These are phyloP conservation scores for Agrochola litura DNA, from an alignment of 2,888 invertebrate species.

Conservation along the genomic window DNA sequence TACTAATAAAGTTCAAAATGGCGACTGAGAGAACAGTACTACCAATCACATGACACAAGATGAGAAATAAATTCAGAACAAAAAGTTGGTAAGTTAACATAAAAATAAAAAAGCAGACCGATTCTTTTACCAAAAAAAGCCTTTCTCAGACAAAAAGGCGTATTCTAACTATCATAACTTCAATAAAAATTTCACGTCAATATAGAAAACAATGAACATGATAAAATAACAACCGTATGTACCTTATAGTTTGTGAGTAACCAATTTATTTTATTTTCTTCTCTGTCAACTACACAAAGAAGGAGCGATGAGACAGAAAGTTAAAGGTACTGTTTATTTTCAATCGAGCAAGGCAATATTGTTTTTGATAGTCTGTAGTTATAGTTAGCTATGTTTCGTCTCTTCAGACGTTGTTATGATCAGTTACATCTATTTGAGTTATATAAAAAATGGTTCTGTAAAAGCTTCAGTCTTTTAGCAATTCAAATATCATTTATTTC, in stretches of 20 bases:
- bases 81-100: neutral
- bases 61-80: neutral
- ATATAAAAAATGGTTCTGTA: neutral
- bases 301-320: conserved; percentile 24
- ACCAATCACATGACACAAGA: no score
- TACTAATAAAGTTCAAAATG: no score
- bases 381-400: neutral
- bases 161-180: conserved; percentile 29
- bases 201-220: conserved; percentile 43
- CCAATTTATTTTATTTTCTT: conserved; percentile 51
- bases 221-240: conserved; percentile 17
- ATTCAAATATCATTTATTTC: neutral
- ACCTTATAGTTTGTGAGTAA: conserved; percentile 16
- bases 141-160: neutral
- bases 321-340: conserved; percentile 44
- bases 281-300: conserved; percentile 50
- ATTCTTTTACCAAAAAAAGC: neutral
- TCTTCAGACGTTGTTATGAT: neutral
- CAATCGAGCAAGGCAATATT: neutral
- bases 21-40: no score
- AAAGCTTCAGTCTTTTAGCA: neutral
- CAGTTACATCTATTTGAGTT: neutral
- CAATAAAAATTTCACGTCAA: conserved; percentile 47
- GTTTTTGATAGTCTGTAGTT: conserved; percentile 1
- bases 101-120: neutral